A percentile compares a stretch with the other conserved stretches of the same genome.
phyloP scores from a whole-genome alignment of 1,140 invertebrate species.

The Drosophila bipectinata region DNA sequence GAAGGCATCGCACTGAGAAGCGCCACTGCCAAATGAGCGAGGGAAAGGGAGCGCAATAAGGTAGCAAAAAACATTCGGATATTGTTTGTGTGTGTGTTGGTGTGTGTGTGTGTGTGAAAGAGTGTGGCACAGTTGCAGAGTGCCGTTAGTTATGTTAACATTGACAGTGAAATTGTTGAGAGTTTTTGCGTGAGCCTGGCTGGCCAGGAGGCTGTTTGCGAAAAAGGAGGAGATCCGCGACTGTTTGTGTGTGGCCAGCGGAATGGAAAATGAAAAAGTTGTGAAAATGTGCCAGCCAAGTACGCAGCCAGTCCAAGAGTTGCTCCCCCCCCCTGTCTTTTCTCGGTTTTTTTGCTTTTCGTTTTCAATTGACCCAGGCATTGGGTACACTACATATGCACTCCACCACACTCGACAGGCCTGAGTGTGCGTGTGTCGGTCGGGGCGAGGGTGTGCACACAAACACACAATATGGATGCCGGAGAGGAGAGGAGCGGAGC shows the following conservation, averaged over 20 bases:
- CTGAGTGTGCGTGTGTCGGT: background rate
- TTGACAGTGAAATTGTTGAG: constrained; percentile 51
- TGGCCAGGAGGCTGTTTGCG: background rate
- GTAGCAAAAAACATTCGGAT: constrained; percentile 43
- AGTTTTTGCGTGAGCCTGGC: background rate
- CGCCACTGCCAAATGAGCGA: constrained; percentile 6
- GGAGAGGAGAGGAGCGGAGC: constrained; percentile 7
- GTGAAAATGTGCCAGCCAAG: background rate
- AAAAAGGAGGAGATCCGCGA: background rate
- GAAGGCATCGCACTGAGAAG: constrained; percentile 21
- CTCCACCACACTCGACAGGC: background rate
- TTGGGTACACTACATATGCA: constrained; percentile 4
- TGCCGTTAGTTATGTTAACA: constrained; percentile 45
- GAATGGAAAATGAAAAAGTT: background rate
- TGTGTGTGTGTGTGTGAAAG: constrained; percentile 36
- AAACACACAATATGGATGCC: constrained; percentile 24
- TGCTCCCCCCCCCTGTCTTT: too few relatives aligned
- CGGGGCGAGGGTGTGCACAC: constrained; percentile 11
- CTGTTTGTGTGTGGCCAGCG: background rate
- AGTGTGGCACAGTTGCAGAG: background rate
- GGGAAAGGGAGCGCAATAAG: constrained; percentile 47
- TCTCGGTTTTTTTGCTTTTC: constrained; percentile 2
- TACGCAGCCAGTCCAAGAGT: background rate
- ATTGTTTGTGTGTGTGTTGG: constrained; percentile 12
- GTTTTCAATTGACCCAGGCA: constrained; percentile 46